These are phyloP conservation scores for Phortica magna DNA, from an alignment of 2,888 invertebrate genomes.

Conservation along the genomic window DNA sequence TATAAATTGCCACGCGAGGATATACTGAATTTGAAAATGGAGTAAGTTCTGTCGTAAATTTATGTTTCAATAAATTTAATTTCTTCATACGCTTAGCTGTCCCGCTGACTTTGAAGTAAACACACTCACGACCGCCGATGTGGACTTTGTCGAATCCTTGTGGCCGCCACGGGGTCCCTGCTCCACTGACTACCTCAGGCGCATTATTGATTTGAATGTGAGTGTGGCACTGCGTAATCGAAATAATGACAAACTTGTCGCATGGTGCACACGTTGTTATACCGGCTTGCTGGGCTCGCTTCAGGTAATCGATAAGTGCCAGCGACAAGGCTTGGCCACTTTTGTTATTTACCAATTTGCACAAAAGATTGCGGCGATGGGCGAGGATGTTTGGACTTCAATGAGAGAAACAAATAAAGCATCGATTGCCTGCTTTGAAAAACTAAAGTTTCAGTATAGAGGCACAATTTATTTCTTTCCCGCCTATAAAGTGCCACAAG, in stretches of 20 bases:
- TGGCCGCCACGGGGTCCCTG: constrained; percentile 58
- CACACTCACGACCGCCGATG: constrained; percentile 19
- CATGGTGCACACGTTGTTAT: constrained; percentile 48
- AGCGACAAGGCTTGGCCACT: not conserved
- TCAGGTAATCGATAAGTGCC: not conserved
- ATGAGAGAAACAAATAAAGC: not conserved
- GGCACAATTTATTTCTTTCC: no score
- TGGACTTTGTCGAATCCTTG: constrained; percentile 46
- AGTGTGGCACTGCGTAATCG: constrained; percentile 55
- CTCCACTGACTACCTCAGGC: constrained; percentile 51
- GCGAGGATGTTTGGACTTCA: not conserved
- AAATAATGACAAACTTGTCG: constrained; percentile 51
- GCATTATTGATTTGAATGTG: constrained; percentile 52
- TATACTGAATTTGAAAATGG: no score
- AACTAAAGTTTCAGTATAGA: no score
- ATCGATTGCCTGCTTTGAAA: no score
- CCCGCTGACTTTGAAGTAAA: not conserved
- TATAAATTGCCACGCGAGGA: no score
- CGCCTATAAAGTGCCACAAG: no score
- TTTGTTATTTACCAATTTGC: no score
- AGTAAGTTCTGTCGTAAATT: no score
- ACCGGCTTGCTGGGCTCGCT: not conserved
- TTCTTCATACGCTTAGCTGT: no score
- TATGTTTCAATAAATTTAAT: no score
- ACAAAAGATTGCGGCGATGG: no score